Percentiles rank a stretch among this genome's conserved stretches.
These are phyloP conservation scores for Odontocolon sp. DNA, from an alignment of 2,888 invertebrate species.

Conservation along the genomic window DNA sequence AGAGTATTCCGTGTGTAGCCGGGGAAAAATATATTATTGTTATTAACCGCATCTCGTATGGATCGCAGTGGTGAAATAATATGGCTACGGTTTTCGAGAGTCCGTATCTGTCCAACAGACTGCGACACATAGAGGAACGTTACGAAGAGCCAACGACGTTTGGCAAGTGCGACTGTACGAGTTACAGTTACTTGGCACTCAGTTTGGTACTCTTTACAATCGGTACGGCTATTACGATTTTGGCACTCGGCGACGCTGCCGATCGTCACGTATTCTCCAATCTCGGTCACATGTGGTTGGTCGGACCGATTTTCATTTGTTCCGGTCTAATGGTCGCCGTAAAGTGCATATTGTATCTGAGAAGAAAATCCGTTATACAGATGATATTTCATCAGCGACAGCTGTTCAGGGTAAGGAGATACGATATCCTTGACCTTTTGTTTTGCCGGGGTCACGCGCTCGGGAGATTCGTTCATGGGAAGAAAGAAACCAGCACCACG, in stretches of 20 bases:
- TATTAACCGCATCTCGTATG: conserved; percentile 58
- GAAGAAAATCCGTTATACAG: conserved; percentile 86
- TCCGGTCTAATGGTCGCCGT: conserved; percentile 87
- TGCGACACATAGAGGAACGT: conserved; percentile 84
- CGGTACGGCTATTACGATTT: conserved; percentile 85
- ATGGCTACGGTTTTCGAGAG: conserved; percentile 86
- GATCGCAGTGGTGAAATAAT: conserved; percentile 71
- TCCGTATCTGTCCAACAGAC: conserved; percentile 84
- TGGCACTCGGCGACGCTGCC: conserved; percentile 84
- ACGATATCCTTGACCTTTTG: conserved; percentile 33
- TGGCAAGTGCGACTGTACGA: conserved; percentile 86
- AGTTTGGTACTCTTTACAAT: conserved; percentile 85
- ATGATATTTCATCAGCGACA: conserved; percentile 85
- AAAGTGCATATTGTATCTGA: conserved; percentile 86
- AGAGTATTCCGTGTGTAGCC: background rate
- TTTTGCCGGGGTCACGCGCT: background rate
- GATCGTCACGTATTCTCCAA: conserved; percentile 84
- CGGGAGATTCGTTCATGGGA: background rate
- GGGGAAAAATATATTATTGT: background rate
- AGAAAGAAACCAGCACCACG: background rate
- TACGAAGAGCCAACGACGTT: conserved; percentile 84
- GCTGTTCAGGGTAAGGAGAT: conserved; percentile 83
- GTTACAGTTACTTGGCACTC: conserved; percentile 85
- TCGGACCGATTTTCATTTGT: conserved; percentile 86
- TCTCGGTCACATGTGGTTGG: conserved; percentile 87